A percentile compares a stretch with the other conserved stretches of the same genome.
These are phyloP conservation scores for Apolygus lucorum DNA, from an alignment of 1,140 invertebrate species.

Conservation along the genomic window DNA sequence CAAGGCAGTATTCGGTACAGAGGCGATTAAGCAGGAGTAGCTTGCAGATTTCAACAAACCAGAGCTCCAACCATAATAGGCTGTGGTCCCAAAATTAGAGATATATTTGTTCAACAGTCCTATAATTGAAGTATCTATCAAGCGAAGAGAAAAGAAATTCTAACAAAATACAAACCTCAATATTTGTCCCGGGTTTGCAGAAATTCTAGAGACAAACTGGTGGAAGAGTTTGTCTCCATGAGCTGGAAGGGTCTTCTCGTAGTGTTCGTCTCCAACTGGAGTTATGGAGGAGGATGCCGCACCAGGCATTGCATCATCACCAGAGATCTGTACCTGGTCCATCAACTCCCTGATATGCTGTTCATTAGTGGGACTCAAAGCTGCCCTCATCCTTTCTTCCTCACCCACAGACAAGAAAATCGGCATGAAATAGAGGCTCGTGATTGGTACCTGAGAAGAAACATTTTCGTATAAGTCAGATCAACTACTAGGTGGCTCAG, in stretches of 20 bases:
- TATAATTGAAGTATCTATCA: too few species aligned
- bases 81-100: too few species aligned
- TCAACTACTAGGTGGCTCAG: too few species aligned
- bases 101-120: too few species aligned
- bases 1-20: too few species aligned
- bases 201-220: slow-evolving; percentile 61
- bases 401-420: slow-evolving; percentile 53
- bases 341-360: slow-evolving; percentile 55
- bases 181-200: slow-evolving; percentile 68
- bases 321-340: slow-evolving; percentile 42
- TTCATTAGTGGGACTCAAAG: slow-evolving; percentile 27
- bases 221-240: slow-evolving; percentile 77
- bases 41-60: too few species aligned
- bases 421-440: slow-evolving; percentile 41
- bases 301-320: not conserved
- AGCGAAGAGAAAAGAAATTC: too few species aligned
- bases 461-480: too few species aligned
- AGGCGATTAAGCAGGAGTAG: too few species aligned
- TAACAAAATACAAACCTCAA: slow-evolving; percentile 50
- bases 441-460: slow-evolving; percentile 31
- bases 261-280: slow-evolving; percentile 47
- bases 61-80: too few species aligned
- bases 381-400: slow-evolving; percentile 39
- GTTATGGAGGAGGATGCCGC: slow-evolving; percentile 33
- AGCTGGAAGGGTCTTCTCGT: slow-evolving; percentile 64